Base-by-base conservation (phyloP, 2,113 vertebrate genomes). In the Tychaedon coryphoeus region DNA sequence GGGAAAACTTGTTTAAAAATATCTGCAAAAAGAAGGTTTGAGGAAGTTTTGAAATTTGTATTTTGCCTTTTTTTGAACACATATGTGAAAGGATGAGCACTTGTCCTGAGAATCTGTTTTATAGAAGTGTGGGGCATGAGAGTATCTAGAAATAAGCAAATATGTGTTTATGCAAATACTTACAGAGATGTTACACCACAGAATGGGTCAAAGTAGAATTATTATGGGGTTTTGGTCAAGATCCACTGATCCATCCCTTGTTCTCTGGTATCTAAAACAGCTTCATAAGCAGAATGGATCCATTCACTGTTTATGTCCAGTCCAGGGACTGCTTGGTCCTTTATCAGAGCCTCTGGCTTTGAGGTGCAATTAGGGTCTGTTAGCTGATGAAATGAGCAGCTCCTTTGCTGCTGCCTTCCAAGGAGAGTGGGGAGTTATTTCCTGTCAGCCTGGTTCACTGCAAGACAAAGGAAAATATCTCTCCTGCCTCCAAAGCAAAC, bases 131-230 rank as follows among this genome's bases (percentile, higher is more conserved):
- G 8, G 3, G 19, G 18, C 1, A 4, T 8, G 4, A 42, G 28
- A 50, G 12, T 56, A 5, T 62, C n/a, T 50, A 62, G 29, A 76
- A 72, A 31, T 13, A 10, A 0, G 3, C 23, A 50, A 42, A 43
- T 58, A 14, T 29, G 14, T 34, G 24, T 48, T 76, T 57, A 19
- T 80, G 38, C 9, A 58, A 50, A 42, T 80, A 15, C 7, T 93
- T 42, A 16, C 0, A 19, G 8, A 62, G 26, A 19, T 66, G 6
- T 48, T 45, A 8, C 14, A 34, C 7, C 1, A 3, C 2, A 53
- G 31, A 29, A 54, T 0, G 0, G 3, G 2, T 23, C 18, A 14
- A 42, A 84, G 26, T 4, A 43, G 36, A 13, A 12, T 24, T 40
- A 8, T 48, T 19, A 7, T 28, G 34, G n/a, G 3, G 2, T 65